These are phyloP conservation scores for Adineta ricciae DNA, from an alignment of 2,888 invertebrate genomes.

Conservation along the genomic window DNA sequence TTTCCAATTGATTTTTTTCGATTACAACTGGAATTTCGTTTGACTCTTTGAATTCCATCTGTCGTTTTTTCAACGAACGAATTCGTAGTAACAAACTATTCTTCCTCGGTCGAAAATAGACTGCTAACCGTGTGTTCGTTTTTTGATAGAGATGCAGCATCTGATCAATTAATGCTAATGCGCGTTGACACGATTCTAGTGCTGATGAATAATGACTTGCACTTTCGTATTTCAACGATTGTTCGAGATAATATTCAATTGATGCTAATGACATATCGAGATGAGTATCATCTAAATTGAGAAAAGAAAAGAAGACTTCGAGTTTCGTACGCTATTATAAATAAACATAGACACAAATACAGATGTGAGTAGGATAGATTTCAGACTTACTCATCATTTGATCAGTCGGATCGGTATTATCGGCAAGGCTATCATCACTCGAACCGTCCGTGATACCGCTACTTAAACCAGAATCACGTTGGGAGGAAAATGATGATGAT, in stretches of 20 bases:
- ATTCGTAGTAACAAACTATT: conserved; percentile 20
- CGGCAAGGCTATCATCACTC: background rate
- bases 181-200: background rate
- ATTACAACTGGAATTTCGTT: background rate
- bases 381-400: background rate
- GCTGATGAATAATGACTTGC: background rate
- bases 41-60: background rate
- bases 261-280: background rate
- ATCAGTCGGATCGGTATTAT: background rate
- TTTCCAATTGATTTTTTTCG: background rate
- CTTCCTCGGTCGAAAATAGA: background rate
- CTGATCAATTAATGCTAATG: background rate
- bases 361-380: too few relatives aligned
- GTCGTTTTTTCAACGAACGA: conserved; percentile 8
- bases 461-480: background rate
- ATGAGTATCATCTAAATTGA: background rate
- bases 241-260: background rate
- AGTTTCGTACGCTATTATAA: too few relatives aligned
- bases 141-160: background rate
- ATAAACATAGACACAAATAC: too few relatives aligned
- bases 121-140: background rate
- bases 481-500: background rate
- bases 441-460: background rate
- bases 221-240: conserved; percentile 10
- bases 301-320: background rate